These are phyloP conservation scores for Lacanobia wlatinum DNA, from an alignment of 2,888 invertebrate species.

Conservation along the genomic window DNA sequence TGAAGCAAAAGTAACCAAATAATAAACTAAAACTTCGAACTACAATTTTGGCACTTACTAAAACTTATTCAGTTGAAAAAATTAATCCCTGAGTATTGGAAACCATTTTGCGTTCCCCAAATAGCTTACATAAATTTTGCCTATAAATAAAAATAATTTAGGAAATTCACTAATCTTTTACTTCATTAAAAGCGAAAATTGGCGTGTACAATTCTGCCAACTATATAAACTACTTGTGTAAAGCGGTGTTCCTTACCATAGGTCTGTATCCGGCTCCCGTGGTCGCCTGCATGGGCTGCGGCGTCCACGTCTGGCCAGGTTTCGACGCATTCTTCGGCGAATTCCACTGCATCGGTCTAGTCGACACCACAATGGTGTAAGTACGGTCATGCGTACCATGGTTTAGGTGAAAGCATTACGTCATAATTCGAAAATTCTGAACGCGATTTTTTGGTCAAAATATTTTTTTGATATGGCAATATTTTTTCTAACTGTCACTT, in stretches of 20 bases:
- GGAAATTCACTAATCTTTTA: neutral
- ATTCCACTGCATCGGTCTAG: constrained; percentile 97
- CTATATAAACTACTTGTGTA: constrained; percentile 39
- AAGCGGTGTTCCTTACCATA: constrained; percentile 92
- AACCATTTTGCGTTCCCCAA: neutral
- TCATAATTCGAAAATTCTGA: constrained; percentile 5
- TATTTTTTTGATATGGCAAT: constrained; percentile 13
- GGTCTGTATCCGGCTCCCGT: constrained; percentile 96
- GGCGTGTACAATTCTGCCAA: constrained; percentile 57
- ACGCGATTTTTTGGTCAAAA: constrained; percentile 2
- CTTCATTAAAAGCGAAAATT: constrained; percentile 36
- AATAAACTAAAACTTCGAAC: constrained; percentile 6
- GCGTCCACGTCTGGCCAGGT: constrained; percentile 95
- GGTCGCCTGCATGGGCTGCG: constrained; percentile 97
- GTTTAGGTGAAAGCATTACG: constrained; percentile 59
- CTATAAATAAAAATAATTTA: neutral
- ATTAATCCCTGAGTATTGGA: no score
- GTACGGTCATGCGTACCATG: constrained; percentile 65
- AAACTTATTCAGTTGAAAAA: neutral
- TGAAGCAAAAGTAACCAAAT: constrained; percentile 33
- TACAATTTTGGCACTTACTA: neutral
- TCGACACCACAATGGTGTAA: constrained; percentile 72
- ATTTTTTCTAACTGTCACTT: neutral
- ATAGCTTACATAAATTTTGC: constrained; percentile 20
- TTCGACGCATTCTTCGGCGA: constrained; percentile 97